phyloP scores from a whole-genome alignment of 2,888 invertebrate genomes.

The Tolmerus cingulatus region DNA sequence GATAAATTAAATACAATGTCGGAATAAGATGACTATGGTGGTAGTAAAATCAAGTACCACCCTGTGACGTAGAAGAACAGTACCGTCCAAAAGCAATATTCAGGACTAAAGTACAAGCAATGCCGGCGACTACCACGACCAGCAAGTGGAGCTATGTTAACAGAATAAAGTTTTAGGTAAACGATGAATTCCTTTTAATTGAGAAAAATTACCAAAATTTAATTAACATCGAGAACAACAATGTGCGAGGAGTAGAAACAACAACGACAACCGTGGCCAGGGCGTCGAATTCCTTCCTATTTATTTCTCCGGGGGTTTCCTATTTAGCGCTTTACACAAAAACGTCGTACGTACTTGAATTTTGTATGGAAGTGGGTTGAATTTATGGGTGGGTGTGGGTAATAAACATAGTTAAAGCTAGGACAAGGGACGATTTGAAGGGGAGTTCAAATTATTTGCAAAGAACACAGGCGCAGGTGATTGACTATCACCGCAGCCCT shows the following conservation, averaged over 20 bases:
- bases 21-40: neutral
- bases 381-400: neutral
- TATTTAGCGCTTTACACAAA: neutral
- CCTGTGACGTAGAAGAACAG: neutral
- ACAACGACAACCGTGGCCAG: neutral
- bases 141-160: neutral
- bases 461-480: neutral
- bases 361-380: neutral
- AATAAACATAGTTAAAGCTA: neutral
- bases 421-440: neutral
- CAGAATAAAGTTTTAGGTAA: neutral
- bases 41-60: neutral
- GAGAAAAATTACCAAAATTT: constrained; percentile 13
- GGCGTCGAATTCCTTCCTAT: neutral
- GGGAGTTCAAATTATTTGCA: neutral
- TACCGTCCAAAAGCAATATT: neutral
- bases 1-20: neutral
- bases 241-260: neutral
- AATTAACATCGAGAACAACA: constrained; percentile 1
- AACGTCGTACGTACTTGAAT: neutral
- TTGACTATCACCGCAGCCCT: constrained; percentile 12
- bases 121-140: neutral
- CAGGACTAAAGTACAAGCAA: neutral
- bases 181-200: neutral
- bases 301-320: neutral